These are phyloP conservation scores for Ischnura elegans DNA, from an alignment of 2,888 invertebrate genomes.

Conservation along the genomic window DNA sequence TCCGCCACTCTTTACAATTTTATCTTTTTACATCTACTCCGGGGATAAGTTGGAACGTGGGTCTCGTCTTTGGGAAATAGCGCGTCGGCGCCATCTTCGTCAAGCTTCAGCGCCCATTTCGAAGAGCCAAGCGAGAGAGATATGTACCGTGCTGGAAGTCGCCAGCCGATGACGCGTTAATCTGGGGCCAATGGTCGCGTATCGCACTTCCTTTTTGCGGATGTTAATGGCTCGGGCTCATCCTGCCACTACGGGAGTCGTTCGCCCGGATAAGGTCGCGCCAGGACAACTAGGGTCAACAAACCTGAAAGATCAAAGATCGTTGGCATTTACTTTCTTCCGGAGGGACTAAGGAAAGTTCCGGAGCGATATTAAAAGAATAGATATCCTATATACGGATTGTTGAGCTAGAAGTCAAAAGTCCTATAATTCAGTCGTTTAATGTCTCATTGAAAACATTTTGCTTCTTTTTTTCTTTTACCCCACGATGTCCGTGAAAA, in stretches of 20 bases:
- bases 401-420: background rate
- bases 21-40: background rate
- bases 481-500: no score
- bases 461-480: no score
- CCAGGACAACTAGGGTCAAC: background rate
- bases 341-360: background rate
- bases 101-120: background rate
- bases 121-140: background rate
- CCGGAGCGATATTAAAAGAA: background rate
- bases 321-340: background rate
- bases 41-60: background rate
- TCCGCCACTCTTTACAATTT: background rate
- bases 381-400: no score
- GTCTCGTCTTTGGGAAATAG: background rate
- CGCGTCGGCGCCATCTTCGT: background rate
- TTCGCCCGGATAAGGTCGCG: background rate
- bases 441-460: no score
- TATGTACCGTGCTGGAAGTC: background rate
- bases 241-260: background rate
- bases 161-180: background rate
- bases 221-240: background rate
- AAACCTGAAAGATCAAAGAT: conserved; percentile 6
- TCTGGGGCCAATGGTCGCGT: background rate
- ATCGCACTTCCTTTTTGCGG: background rate
- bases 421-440: no score